Conservation (phyloP, 2,888 invertebrate species). For the Tipula unca region DNA sequence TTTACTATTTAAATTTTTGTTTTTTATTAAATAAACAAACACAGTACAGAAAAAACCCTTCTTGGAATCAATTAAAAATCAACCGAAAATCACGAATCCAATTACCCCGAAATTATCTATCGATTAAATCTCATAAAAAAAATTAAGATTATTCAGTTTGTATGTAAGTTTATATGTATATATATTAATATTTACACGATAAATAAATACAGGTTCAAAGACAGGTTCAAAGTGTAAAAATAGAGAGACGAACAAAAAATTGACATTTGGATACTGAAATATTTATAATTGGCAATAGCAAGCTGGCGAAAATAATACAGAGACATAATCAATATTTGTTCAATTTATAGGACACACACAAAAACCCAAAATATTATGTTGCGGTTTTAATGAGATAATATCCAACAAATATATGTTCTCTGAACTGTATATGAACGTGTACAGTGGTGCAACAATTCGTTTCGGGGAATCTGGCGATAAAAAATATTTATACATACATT, state of each 20-base stretch:
- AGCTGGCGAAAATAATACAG: not conserved
- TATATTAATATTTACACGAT: not conserved
- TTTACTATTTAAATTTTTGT: not conserved
- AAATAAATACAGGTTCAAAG: not conserved
- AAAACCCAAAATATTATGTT: not conserved
- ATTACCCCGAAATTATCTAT: not conserved
- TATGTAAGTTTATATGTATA: not conserved
- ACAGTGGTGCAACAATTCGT: not conserved
- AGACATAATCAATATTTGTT: not conserved
- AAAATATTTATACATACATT: not conserved
- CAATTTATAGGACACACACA: not conserved
- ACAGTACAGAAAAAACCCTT: not conserved
- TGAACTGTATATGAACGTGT: too few species aligned
- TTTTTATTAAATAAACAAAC: not conserved
- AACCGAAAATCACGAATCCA: not conserved
- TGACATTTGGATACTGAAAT: not conserved
- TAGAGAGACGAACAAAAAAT: not conserved
- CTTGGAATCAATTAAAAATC: not conserved
- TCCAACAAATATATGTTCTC: too few species aligned
- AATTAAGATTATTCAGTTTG: not conserved
- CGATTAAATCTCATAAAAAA: not conserved
- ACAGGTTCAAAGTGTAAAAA: not conserved
- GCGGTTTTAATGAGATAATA: not conserved
- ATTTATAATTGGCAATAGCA: not conserved
- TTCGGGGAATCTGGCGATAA: not conserved